Evolutionary conservation across 1,140 invertebrate genomes (phyloP).

Genomic region (Ephestia elutella): DNA sequence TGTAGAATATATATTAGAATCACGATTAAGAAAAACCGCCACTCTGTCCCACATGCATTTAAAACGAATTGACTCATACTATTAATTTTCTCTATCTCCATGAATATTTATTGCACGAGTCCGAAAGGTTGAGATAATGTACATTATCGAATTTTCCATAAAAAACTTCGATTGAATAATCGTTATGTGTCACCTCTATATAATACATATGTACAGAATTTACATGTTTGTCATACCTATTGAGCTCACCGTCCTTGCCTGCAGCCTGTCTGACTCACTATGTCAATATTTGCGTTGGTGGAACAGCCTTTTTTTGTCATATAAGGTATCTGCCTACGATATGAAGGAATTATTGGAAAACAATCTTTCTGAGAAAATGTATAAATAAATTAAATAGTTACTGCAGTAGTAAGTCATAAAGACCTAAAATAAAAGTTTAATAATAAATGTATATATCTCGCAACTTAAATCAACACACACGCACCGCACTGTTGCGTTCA

Average conservation of each 20-base stretch:
- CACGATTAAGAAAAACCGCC: too few relatives aligned
- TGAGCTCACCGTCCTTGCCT: constrained; percentile 64
- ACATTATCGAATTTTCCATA: too few relatives aligned
- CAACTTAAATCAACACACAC: not conserved
- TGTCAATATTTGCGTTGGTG: constrained; percentile 60
- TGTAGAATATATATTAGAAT: too few relatives aligned
- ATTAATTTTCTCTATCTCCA: too few relatives aligned
- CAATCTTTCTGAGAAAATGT: not conserved
- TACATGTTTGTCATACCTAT: constrained; percentile 45
- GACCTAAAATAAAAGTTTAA: too few relatives aligned
- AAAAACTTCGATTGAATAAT: too few relatives aligned
- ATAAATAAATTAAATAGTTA: not conserved
- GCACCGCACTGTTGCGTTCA: constrained; percentile 6
- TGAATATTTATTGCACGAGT: too few relatives aligned
- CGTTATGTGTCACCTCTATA: constrained; percentile 7
- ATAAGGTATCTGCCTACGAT: constrained; percentile 32
- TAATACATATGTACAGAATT: constrained; percentile 51
- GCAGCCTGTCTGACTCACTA: constrained; percentile 59
- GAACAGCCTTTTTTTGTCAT: constrained; percentile 49
- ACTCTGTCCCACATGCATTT: too few relatives aligned
- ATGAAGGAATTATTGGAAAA: not conserved
- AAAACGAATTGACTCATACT: too few relatives aligned
- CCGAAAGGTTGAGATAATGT: too few relatives aligned
- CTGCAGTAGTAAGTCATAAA: too few relatives aligned
- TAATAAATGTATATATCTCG: too few relatives aligned